These are phyloP conservation scores for Pteria penguin DNA, from an alignment of 2,888 invertebrate species.

Conservation along the genomic window DNA sequence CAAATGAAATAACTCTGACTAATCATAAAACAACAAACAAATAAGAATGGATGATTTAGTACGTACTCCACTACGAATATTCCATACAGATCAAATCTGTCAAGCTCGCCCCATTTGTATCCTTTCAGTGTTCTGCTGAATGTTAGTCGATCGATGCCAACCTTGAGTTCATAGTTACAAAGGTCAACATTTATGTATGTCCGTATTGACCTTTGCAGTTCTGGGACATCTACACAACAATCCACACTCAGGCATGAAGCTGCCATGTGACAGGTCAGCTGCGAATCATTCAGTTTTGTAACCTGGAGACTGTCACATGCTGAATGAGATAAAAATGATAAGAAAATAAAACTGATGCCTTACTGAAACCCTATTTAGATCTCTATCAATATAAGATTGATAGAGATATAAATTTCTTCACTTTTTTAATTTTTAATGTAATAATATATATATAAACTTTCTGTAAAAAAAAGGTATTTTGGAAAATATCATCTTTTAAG, in stretches of 20 bases:
- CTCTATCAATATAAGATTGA: no score
- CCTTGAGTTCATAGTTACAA: constrained; percentile 42
- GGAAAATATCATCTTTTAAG: no score
- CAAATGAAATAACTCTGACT: no score
- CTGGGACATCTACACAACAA: constrained; percentile 48
- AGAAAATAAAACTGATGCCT: no score
- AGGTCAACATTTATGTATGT: constrained; percentile 40
- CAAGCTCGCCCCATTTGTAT: constrained; percentile 25
- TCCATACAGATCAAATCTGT: constrained; percentile 28
- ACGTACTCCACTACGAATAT: constrained; percentile 24
- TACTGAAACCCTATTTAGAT: no score
- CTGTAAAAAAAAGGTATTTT: no score
- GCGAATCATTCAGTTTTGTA: background rate
- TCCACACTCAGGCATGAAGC: constrained; percentile 49
- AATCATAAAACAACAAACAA: no score
- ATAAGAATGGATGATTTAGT: no score
- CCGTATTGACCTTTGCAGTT: constrained; percentile 34
- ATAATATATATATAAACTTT: no score
- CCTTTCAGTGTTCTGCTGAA: constrained; percentile 34
- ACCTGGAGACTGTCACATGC: constrained; percentile 11
- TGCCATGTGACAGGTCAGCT: constrained; percentile 38
- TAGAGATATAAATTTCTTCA: no score
- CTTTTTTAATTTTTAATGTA: no score
- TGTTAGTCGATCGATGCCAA: constrained; percentile 43
- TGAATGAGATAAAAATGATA: no score